Percentiles rank a stretch among this genome's conserved stretches.
phyloP scores from a whole-genome alignment of 2,888 invertebrate species.

The Rhingia rostrata region DNA sequence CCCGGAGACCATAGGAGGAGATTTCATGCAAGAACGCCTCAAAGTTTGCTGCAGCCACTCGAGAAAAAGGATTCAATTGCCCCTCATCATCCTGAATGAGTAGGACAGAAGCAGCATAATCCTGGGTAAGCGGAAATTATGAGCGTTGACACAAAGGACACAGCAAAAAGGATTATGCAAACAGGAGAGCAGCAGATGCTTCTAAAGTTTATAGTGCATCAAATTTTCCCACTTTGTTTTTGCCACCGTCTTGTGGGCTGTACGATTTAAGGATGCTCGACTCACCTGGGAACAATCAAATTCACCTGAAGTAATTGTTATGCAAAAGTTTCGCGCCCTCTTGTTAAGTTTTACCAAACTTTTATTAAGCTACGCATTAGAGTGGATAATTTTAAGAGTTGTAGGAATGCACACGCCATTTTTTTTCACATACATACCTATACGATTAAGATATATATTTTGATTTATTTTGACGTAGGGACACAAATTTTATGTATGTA shows the following conservation, averaged over 20 bases:
- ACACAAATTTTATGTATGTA: too few relatives aligned
- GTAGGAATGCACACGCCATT: constrained; percentile 13
- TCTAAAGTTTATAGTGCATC: constrained; percentile 72
- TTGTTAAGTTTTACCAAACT: constrained; percentile 59
- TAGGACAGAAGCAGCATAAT: constrained; percentile 61
- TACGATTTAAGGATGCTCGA: constrained; percentile 48
- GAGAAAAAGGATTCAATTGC: constrained; percentile 71
- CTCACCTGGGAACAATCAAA: constrained; percentile 72
- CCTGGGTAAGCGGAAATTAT: constrained; percentile 73
- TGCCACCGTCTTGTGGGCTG: constrained; percentile 53
- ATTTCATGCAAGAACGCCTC: constrained; percentile 71
- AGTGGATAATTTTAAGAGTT: constrained; percentile 58
- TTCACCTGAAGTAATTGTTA: constrained; percentile 74
- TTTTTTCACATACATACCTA: neutral
- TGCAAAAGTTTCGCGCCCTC: constrained; percentile 66
- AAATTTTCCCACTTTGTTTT: constrained; percentile 63
- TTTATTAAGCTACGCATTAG: constrained; percentile 63
- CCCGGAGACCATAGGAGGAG: constrained; percentile 37
- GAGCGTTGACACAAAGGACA: constrained; percentile 74
- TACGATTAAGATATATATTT: too few relatives aligned
- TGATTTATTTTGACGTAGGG: too few relatives aligned
- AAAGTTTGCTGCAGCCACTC: constrained; percentile 62
- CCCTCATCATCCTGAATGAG: constrained; percentile 64
- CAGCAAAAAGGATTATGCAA: constrained; percentile 73
- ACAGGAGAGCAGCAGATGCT: constrained; percentile 70